Conservation (phyloP, 2,888 invertebrate species). For the Steromphala cineraria region DNA sequence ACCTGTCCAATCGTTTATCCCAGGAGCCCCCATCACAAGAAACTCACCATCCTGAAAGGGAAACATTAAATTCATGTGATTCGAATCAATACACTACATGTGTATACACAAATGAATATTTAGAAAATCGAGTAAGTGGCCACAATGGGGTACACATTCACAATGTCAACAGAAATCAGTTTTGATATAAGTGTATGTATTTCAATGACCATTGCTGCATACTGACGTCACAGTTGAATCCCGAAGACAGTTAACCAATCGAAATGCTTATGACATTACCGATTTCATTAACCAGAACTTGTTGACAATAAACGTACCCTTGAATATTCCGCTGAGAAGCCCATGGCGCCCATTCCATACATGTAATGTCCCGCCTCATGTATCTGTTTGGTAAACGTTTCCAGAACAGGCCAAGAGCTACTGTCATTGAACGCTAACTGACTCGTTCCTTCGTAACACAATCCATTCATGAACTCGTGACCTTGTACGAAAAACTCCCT, state of each 20-base stretch:
- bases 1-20: slow-evolving; percentile 67
- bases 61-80: no score
- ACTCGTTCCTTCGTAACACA: slow-evolving; percentile 57
- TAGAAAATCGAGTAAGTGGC: no score
- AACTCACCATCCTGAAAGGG: slow-evolving; percentile 37
- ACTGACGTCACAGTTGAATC: no score
- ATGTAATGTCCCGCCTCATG: slow-evolving; percentile 35
- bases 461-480: slow-evolving; percentile 61
- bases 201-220: no score
- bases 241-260: no score
- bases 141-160: no score
- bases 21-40: slow-evolving; percentile 61
- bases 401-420: slow-evolving; percentile 56
- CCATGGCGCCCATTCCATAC: slow-evolving; percentile 50
- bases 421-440: slow-evolving; percentile 46
- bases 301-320: slow-evolving; percentile 32
- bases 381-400: slow-evolving; percentile 49
- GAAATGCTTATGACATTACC: no score
- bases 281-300: no score
- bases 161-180: no score
- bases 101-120: no score
- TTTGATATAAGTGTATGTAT: no score
- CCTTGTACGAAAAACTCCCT: slow-evolving; percentile 46
- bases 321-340: slow-evolving; percentile 46
- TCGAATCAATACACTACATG: no score